Evolutionary conservation across 2,797 vertebrate genomes (phyloP).

Genomic region (Ammospiza maritima): DNA sequence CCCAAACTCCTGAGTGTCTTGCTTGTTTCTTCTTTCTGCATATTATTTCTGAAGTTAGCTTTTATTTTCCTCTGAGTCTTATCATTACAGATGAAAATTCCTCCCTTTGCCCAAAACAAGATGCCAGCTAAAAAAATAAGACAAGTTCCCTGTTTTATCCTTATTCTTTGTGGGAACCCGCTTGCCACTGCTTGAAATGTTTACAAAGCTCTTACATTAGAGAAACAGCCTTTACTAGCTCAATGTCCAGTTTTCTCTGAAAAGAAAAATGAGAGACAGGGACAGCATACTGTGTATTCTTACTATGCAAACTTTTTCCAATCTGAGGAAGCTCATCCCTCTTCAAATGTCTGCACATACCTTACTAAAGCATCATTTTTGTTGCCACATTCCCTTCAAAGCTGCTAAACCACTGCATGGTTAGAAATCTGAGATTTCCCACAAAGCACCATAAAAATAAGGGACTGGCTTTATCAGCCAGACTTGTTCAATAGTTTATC

Average conservation of each 20-base stretch:
- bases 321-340: accelerated
- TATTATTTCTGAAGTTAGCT: background rate
- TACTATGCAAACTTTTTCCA: background rate
- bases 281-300: background rate
- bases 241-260: background rate
- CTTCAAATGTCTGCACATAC: background rate
- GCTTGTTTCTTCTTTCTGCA: background rate
- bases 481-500: background rate
- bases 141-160: background rate
- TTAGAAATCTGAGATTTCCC: background rate
- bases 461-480: background rate
- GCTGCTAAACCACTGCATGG: background rate
- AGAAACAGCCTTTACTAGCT: background rate
- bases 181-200: background rate
- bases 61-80: background rate
- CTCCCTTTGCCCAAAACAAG: background rate
- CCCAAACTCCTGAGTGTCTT: background rate
- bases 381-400: background rate
- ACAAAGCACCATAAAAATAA: background rate
- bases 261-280: background rate
- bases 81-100: background rate
- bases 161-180: background rate
- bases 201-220: background rate
- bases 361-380: background rate
- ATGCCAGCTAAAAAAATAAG: background rate